Conservation (phyloP, 2,888 invertebrate species). For the Entomobrya multifasciata region DNA sequence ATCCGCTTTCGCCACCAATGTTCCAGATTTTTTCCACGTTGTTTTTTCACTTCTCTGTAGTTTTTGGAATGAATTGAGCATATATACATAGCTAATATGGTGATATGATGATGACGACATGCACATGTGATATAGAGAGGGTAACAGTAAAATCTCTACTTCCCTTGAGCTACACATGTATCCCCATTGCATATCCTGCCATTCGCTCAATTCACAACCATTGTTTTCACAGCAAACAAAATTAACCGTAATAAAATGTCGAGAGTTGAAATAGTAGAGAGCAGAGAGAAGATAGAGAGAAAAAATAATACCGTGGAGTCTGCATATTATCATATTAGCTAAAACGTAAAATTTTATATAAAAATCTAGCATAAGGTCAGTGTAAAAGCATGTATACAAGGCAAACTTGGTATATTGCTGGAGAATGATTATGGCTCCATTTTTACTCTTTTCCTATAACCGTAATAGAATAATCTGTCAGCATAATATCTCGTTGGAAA, state of each 20-base stretch:
- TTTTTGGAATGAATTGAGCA: conserved; percentile 4
- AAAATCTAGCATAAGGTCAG: too few species aligned
- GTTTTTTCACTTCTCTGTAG: conserved; percentile 34
- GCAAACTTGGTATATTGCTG: too few species aligned
- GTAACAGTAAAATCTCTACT: conserved; percentile 55
- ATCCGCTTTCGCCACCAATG: conserved; percentile 70
- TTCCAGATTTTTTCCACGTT: conserved; percentile 64
- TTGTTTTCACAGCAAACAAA: conserved; percentile 87
- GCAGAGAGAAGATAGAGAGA: conserved; percentile 3
- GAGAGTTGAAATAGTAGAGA: conserved; percentile 17
- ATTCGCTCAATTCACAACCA: conserved; percentile 63
- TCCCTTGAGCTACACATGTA: conserved; percentile 67
- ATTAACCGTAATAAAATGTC: conserved; percentile 83
- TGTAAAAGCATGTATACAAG: too few species aligned
- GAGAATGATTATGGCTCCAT: conserved; percentile 23
- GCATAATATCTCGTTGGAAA: conserved; percentile 77
- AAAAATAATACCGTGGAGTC: conserved; percentile 25
- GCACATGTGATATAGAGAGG: not conserved
- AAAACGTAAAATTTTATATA: not conserved
- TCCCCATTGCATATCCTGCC: conserved; percentile 42
- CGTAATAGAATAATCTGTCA: conserved; percentile 88
- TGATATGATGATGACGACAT: conserved; percentile 18
- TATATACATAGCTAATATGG: not conserved
- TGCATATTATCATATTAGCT: conserved; percentile 14
- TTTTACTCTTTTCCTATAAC: conserved; percentile 76